phyloP scores from a whole-genome alignment of 2,797 vertebrate genomes.

The Schizothorax lantsangensis region DNA sequence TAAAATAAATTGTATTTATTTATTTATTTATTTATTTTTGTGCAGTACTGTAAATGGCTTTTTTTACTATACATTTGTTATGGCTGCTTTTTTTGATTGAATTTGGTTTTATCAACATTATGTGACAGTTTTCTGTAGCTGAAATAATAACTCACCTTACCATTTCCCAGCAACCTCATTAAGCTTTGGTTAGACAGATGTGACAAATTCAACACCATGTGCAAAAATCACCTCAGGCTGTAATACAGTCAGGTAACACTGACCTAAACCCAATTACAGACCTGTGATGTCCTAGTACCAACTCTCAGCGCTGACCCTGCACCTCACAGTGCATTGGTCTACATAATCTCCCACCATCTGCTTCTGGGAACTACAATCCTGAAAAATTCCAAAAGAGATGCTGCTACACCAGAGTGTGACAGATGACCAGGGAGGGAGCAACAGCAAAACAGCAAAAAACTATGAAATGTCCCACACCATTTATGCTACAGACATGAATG shows the following conservation, averaged over 20 bases:
- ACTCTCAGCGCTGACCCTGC: conserved; percentile 10
- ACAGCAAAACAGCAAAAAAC: conserved; percentile 10
- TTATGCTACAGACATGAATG: neutral
- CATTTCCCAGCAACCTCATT: conserved; percentile 54
- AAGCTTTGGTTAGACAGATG: conserved; percentile 55
- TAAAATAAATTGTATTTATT: no score
- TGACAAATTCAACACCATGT: conserved; percentile 46
- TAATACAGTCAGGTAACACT: conserved; percentile 34
- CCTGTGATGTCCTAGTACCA: conserved; percentile 17
- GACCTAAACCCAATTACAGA: conserved; percentile 51
- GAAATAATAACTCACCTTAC: conserved; percentile 51
- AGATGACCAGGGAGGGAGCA: conserved; percentile 38
- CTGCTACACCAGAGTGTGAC: conserved; percentile 60
- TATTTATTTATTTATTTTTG: neutral
- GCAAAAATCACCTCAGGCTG: conserved; percentile 51
- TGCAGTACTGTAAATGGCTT: neutral
- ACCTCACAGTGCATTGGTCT: conserved; percentile 62
- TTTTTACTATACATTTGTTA: neutral
- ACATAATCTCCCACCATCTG: conserved; percentile 79
- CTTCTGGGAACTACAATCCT: conserved; percentile 65
- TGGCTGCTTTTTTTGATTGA: conserved; percentile 4
- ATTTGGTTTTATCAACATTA: conserved; percentile 30
- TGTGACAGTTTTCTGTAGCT: conserved; percentile 34
- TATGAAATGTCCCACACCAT: neutral
- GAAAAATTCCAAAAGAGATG: conserved; percentile 54